Conservation (phyloP, 2,888 invertebrate species). For the Thecophora atra region DNA sequence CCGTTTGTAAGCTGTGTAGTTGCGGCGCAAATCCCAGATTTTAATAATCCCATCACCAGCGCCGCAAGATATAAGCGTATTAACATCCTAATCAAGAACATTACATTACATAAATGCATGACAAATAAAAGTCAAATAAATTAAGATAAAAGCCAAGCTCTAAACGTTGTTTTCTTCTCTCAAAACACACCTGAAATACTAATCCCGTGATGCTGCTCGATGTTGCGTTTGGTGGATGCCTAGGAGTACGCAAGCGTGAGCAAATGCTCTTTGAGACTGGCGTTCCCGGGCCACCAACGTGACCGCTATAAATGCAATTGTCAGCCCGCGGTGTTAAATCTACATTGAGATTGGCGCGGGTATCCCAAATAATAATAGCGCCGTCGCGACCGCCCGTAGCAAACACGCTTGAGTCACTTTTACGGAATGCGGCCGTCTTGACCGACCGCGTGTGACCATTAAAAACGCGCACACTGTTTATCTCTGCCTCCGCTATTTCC, state of each 20-base stretch:
- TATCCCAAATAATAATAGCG: constrained; percentile 87
- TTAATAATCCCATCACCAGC: constrained; percentile 88
- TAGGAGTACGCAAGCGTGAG: constrained; percentile 63
- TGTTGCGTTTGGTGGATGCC: constrained; percentile 66
- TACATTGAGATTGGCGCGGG: constrained; percentile 68
- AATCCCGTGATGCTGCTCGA: constrained; percentile 84
- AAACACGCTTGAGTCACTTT: constrained; percentile 77
- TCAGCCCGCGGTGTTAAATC: constrained; percentile 72
- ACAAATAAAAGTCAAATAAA: constrained; percentile 18
- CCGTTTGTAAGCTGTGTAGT: constrained; percentile 75
- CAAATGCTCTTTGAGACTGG: constrained; percentile 68
- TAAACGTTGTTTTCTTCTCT: background rate
- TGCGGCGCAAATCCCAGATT: constrained; percentile 87
- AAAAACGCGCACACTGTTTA: constrained; percentile 70
- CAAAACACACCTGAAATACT: constrained; percentile 73
- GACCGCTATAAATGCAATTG: constrained; percentile 72
- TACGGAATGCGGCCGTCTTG: constrained; percentile 81
- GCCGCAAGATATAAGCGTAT: constrained; percentile 83
- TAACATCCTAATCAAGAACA: constrained; percentile 71
- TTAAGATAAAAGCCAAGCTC: background rate
- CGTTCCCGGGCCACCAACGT: constrained; percentile 65
- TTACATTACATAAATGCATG: background rate
- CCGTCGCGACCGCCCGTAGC: constrained; percentile 91
- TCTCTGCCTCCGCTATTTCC: constrained; percentile 72
- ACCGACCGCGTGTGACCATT: constrained; percentile 83